A percentile compares a stretch with the other conserved stretches of the same genome.
These are phyloP conservation scores for Tetragonula carbonaria DNA, from an alignment of 2,888 invertebrate genomes.

Conservation along the genomic window DNA sequence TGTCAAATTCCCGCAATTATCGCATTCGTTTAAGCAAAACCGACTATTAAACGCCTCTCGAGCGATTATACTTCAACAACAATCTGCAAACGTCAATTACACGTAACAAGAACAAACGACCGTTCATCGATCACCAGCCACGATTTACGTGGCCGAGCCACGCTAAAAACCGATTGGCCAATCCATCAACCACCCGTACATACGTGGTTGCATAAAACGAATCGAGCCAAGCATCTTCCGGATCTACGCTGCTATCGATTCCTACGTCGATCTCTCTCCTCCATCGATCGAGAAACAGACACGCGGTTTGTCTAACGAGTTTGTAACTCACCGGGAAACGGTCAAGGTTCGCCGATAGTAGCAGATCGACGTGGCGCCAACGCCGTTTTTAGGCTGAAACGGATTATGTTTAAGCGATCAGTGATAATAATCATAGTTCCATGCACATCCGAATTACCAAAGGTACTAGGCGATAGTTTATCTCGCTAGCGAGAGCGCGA, in stretches of 20 bases:
- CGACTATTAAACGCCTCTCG: constrained; percentile 8
- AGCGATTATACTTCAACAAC: constrained; percentile 24
- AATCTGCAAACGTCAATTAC: constrained; percentile 30
- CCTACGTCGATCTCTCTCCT: no score
- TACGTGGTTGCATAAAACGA: neutral
- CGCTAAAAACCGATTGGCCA: constrained; percentile 3
- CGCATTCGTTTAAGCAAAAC: constrained; percentile 2
- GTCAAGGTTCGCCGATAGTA: neutral
- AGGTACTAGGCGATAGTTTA: constrained; percentile 72
- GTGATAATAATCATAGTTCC: constrained; percentile 83
- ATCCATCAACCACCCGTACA: constrained; percentile 10
- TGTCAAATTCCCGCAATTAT: constrained; percentile 16
- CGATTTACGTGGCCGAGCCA: constrained; percentile 12
- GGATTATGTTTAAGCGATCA: constrained; percentile 75
- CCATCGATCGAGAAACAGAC: no score
- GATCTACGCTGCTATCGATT: neutral
- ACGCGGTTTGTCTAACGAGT: no score
- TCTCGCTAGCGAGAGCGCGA: constrained; percentile 55
- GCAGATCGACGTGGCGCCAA: neutral
- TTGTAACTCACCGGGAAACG: constrained; percentile 25
- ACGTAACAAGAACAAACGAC: constrained; percentile 40
- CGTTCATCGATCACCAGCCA: constrained; percentile 30
- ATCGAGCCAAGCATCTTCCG: neutral
- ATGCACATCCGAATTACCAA: constrained; percentile 83
- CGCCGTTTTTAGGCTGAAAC: constrained; percentile 16